Base-by-base conservation (phyloP, 2,888 invertebrate genomes). In the Apoda limacodes region DNA sequence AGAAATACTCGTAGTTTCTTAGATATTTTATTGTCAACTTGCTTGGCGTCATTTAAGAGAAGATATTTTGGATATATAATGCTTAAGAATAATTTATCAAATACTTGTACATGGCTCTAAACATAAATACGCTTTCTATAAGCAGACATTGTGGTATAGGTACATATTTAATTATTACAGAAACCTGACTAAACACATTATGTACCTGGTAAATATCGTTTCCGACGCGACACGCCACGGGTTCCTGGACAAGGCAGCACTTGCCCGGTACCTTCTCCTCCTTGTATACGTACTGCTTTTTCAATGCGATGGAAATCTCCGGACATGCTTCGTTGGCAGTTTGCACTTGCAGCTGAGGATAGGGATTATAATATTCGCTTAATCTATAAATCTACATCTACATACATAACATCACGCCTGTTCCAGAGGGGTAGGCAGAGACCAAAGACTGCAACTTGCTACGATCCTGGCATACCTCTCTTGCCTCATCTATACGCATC, bases 291-390 rank as follows among this genome's bases (percentile, higher is more conserved):
- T 80, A 88, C 45, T 84, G 78, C 24, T 52, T 57, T 43, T 38
- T 51, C 29, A 62, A 50, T n/a, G 72, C 72, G 11, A 57, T 57
- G 1, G 82, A 52, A 1, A 83, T 52, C 29, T 64, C 65, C 0
- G 82, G 68, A 42, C 88, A 88, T 1, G 68, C 71, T 40, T 82
- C 82, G 35, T 75, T 65, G 1, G 61, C 48, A 12, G 80, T 74
- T 58, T 84, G 78, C 1, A 87, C 71, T 75, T 83, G 83, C 4
- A 86, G 51, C 85, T 86, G n/a, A n/a, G n/a, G n/a, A n/a, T n/a
- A n/a, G n/a, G n/a, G n/a, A n/a, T n/a, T n/a, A n/a, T n/a, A n/a
- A n/a, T n/a, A n/a, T n/a, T n/a, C n/a, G n/a, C n/a, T n/a, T n/a
- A n/a, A n/a, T n/a, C n/a, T n/a, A n/a, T n/a, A n/a, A n/a, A n/a